Percentiles rank a stretch among this genome's conserved stretches.
Evolutionary conservation across 2,113 vertebrate species (phyloP).

Genomic region (Hyla sarda): DNA sequence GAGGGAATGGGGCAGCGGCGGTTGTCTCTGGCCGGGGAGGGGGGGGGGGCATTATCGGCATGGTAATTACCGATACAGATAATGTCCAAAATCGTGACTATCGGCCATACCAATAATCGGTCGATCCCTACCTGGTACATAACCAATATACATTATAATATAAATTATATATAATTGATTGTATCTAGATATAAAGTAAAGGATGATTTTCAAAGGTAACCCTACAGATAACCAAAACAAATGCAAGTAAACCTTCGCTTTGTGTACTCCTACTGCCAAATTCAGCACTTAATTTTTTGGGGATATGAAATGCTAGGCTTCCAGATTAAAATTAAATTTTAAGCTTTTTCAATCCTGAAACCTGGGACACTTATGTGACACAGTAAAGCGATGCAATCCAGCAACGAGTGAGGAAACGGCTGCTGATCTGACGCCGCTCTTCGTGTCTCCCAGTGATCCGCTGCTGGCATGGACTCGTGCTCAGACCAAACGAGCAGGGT

Average conservation of each 20-base stretch:
- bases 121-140: too few species aligned
- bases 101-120: too few species aligned
- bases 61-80: too few species aligned
- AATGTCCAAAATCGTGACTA: too few species aligned
- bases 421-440: conserved; percentile 25
- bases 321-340: neutral
- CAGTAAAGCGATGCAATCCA: conserved; percentile 31
- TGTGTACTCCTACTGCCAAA: neutral
- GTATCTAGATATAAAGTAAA: too few species aligned
- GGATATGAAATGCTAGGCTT: neutral
- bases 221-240: neutral
- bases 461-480: conserved; percentile 43
- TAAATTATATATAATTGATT: too few species aligned
- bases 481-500: conserved; percentile 17
- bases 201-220: too few species aligned
- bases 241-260: neutral
- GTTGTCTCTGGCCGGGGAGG: too few species aligned
- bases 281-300: neutral
- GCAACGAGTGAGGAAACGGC: neutral
- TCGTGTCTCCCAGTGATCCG: conserved; percentile 24
- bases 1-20: too few species aligned
- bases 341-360: conserved; percentile 32
- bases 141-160: too few species aligned
- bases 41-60: too few species aligned
- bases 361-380: conserved; percentile 34